These are phyloP conservation scores for Poecile atricapillus DNA, from an alignment of 2,113 vertebrate genomes.

Conservation along the genomic window DNA sequence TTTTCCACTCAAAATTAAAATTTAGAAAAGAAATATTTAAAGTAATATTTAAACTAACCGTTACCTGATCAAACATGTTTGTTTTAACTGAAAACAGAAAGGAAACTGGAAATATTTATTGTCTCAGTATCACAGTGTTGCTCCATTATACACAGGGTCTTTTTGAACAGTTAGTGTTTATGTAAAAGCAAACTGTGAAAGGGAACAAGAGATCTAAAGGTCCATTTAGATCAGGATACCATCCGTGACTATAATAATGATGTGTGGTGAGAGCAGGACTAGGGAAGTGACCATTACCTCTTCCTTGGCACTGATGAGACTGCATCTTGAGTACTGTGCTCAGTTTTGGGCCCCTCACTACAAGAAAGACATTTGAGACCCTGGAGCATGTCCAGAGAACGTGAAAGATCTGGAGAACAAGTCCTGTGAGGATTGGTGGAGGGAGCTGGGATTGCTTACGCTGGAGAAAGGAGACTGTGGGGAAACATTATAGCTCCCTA, in stretches of 20 bases:
- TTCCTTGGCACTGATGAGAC: neutral
- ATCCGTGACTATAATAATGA: neutral
- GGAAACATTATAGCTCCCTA: fast-evolving
- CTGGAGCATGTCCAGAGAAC: too few species aligned
- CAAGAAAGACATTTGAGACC: neutral
- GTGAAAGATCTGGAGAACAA: neutral
- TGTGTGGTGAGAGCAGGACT: neutral
- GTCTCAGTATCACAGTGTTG: neutral
- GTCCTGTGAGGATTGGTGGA: fast-evolving
- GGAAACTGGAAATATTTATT: neutral
- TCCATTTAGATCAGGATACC: neutral
- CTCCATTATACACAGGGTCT: neutral
- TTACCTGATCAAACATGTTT: neutral
- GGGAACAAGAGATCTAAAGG: neutral
- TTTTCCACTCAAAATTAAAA: neutral
- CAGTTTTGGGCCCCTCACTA: neutral
- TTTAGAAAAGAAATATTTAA: neutral
- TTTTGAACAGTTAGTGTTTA: neutral
- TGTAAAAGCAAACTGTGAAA: neutral
- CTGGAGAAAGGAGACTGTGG: neutral
- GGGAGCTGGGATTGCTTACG: neutral
- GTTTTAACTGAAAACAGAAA: neutral
- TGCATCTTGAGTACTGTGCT: fast-evolving
- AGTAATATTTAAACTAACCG: neutral
- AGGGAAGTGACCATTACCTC: neutral